Base-by-base conservation (phyloP, 1,140 invertebrate species). In the Lethrus apterus region DNA sequence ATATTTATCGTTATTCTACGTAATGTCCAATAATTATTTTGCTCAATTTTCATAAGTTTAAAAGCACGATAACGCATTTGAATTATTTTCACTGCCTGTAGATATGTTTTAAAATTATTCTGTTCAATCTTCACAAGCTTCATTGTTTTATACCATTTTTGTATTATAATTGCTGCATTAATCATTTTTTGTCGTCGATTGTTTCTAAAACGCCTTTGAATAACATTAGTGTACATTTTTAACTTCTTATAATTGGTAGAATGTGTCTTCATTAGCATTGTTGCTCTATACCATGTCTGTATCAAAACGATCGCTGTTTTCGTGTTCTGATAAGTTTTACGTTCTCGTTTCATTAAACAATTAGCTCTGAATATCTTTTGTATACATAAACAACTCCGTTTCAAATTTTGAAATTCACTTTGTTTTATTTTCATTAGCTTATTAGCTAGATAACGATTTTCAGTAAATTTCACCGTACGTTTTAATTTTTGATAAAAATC, bases 251-350 rank as follows among this genome's bases (percentile, higher is more conserved):
- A 68, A n/a, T 46, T 21, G 3, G 33, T 5, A 26, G 49, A 35
- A 33, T 62, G 36, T 8, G 29, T 18, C 34, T 45, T 40, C 47
- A 47, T 46, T 9, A 33, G 11, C 20, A 34, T 26, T n/a, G 18
- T 40, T 34, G 72, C 72, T 26, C 74, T 68, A 41, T 66, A 76
- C 48, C 69, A 69, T 50, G 70, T 73, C 47, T 83, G 80, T 29
- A 83, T 58, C 1, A 64, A 58, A 3, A 75, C 57, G 1, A 67
- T 67, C 0, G 76, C 70, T n/a, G 53, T 46, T 7, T 59, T 65
- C 11, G 61, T 55, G 32, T 63, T 46, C 10, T 44, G 44, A 61
- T 49, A 58, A 59, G 67, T 59, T 60, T 47, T 43, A 69, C 52
- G 54, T 65, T 63, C 4, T 53, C 55, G 49, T 64, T 67, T 19